phyloP scores from a whole-genome alignment of 2,797 vertebrate species.

The Coreius guichenoti region DNA sequence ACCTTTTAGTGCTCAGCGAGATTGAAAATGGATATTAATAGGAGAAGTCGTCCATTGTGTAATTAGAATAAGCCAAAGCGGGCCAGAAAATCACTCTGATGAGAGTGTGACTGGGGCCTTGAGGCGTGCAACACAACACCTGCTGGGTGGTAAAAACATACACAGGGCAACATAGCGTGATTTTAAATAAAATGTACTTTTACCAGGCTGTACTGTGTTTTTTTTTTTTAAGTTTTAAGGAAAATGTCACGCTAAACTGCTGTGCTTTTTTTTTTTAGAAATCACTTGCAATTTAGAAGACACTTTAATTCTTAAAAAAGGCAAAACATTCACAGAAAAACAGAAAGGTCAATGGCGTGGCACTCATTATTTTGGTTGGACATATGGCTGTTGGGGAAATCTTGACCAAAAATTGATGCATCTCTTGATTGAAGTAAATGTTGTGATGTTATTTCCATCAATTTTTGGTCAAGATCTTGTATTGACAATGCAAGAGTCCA shows the following conservation, averaged over 20 bases:
- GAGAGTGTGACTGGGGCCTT: background rate
- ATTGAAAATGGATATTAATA: slow-evolving; percentile 60
- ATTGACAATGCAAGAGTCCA: too few relatives aligned
- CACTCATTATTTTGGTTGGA: background rate
- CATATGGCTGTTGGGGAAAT: too few relatives aligned
- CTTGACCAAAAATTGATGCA: too few relatives aligned
- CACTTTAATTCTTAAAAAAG: background rate
- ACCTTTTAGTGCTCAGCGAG: slow-evolving; percentile 31
- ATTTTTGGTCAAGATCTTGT: too few relatives aligned
- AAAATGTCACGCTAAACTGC: background rate
- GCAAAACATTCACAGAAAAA: background rate
- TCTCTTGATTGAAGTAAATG: too few relatives aligned
- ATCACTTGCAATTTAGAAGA: background rate
- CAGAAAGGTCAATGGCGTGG: background rate
- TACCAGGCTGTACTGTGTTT: background rate
- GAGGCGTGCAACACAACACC: background rate
- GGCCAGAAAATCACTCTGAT: slow-evolving; percentile 21
- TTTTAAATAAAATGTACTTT: background rate
- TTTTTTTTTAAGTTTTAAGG: too few relatives aligned
- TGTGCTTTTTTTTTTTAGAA: background rate
- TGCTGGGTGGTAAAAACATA: background rate
- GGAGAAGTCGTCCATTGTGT: slow-evolving; percentile 45
- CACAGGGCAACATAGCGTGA: background rate
- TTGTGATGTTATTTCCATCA: too few relatives aligned
- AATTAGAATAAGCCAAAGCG: slow-evolving; percentile 50